A percentile compares a stretch with the other conserved stretches of the same genome.
These are phyloP conservation scores for Sebastes melanostomus DNA, from an alignment of 2,797 vertebrate genomes.

Conservation along the genomic window DNA sequence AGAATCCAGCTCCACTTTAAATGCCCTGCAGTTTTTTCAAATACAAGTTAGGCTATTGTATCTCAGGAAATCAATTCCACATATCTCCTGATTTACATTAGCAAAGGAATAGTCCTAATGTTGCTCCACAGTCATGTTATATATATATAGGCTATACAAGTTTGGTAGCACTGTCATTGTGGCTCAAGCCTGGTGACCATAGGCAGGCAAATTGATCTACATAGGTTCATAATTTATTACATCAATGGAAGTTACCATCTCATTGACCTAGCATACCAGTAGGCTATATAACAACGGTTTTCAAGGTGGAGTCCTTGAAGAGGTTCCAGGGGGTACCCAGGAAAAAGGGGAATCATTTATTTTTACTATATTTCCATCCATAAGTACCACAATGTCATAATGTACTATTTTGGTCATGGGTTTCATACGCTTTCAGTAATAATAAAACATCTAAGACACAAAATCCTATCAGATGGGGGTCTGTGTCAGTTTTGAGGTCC, in stretches of 20 bases:
- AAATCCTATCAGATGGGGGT: too few relatives aligned
- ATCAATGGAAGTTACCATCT: neutral
- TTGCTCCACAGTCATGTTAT: neutral
- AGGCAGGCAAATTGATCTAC: neutral
- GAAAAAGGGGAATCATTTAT: too few relatives aligned
- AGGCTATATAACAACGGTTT: too few relatives aligned
- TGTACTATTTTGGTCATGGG: too few relatives aligned
- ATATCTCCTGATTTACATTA: neutral
- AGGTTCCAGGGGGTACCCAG: too few relatives aligned
- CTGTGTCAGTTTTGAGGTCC: too few relatives aligned
- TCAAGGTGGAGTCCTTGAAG: too few relatives aligned
- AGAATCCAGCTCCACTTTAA: neutral
- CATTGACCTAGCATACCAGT: neutral
- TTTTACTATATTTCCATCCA: too few relatives aligned
- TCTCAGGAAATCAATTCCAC: neutral
- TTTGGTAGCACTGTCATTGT: neutral
- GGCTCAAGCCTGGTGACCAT: neutral
- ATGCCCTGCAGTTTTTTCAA: neutral
- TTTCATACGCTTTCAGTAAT: too few relatives aligned
- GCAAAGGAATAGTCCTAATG: neutral
- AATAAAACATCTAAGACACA: too few relatives aligned
- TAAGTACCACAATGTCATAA: too few relatives aligned
- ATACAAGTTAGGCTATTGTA: neutral
- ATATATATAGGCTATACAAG: neutral
- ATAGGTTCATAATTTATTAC: neutral